phyloP scores from a whole-genome alignment of 2,113 vertebrate genomes.

The Accipiter virgatus region DNA sequence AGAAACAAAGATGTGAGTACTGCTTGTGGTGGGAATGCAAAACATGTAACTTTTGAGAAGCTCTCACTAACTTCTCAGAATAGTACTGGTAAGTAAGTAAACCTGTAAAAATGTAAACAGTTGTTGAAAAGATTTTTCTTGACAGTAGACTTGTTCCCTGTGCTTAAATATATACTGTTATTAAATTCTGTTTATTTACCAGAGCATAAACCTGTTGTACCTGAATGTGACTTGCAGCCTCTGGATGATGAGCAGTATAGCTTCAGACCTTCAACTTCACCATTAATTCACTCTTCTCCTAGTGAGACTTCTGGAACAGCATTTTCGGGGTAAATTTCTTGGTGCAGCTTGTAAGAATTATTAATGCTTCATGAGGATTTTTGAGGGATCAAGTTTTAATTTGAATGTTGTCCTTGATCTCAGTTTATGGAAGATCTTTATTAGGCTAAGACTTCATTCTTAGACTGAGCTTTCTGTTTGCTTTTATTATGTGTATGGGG shows the following conservation, averaged over 20 bases:
- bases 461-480: neutral
- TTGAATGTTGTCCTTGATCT: neutral
- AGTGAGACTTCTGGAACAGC: constrained; percentile 81
- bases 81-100: constrained; percentile 70
- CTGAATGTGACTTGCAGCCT: constrained; percentile 22
- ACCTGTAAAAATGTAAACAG: neutral
- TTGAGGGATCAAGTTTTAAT: neutral
- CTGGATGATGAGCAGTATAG: constrained; percentile 77
- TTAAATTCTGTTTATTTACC: constrained; percentile 1
- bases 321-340: constrained; percentile 65
- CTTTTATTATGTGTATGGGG: neutral
- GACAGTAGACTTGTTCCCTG: neutral
- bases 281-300: constrained; percentile 93
- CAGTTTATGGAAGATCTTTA: neutral
- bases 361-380: neutral
- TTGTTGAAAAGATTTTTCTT: neutral
- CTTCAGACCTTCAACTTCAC: constrained; percentile 91
- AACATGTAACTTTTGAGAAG: constrained; percentile 64
- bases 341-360: neutral
- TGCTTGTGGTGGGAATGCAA: constrained; percentile 35
- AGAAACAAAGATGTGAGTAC: neutral
- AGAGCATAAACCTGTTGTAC: constrained; percentile 42
- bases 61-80: neutral
- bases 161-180: neutral
- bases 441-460: neutral